Conservation (phyloP, 2,888 invertebrate species). For the Plutella xylostella region DNA sequence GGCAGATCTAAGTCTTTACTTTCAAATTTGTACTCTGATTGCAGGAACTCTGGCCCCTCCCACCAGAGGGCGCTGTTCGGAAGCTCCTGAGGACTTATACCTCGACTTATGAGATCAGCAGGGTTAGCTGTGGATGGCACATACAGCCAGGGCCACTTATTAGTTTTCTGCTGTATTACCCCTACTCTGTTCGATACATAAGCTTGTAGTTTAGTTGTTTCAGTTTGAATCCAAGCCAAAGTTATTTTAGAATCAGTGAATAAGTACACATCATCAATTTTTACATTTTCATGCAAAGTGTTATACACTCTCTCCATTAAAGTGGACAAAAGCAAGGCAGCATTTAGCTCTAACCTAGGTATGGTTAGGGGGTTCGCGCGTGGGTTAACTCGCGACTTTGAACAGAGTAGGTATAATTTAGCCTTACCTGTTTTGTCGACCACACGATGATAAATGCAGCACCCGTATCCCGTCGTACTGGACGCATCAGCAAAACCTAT, state of each 20-base stretch:
- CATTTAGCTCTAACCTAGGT: conserved; percentile 17
- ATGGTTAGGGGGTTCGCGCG: conserved; percentile 8
- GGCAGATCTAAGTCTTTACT: no score
- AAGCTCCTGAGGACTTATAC: no score
- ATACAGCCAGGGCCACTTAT: conserved; percentile 12
- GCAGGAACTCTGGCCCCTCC: no score
- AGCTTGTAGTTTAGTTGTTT: conserved; percentile 11
- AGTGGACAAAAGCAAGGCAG: conserved; percentile 14
- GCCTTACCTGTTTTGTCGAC: conserved; percentile 10
- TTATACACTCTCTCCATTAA: conserved; percentile 11
- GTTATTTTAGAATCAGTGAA: conserved; percentile 19
- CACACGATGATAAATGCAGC: conserved; percentile 16
- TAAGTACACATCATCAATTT: conserved; percentile 10
- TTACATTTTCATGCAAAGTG: conserved; percentile 9
- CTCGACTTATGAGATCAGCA: no score
- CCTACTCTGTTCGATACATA: conserved; percentile 19
- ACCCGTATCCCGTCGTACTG: conserved; percentile 13
- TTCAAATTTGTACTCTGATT: no score
- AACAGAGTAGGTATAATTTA: conserved; percentile 12
- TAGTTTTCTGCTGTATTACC: conserved; percentile 11
- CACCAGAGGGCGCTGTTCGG: no score
- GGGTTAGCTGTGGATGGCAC: conserved; percentile 11
- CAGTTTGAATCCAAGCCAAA: conserved; percentile 17
- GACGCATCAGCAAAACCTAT: conserved; percentile 17
- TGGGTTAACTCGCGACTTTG: conserved; percentile 14